Evolutionary conservation across 2,888 invertebrate species (phyloP).

Genomic region (Terebella lapidaria): DNA sequence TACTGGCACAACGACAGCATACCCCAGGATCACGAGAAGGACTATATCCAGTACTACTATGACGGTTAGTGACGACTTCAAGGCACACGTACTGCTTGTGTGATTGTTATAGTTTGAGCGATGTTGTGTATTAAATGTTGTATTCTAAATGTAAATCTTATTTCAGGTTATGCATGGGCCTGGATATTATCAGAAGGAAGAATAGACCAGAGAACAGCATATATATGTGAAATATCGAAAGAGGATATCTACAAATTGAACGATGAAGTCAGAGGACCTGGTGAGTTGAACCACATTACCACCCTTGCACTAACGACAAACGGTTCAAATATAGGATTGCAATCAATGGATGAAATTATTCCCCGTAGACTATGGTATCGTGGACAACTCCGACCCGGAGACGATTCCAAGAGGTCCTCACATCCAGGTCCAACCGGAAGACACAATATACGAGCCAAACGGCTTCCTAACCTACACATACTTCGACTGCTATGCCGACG

Average conservation of each 20-base stretch:
- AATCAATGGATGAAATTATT: too few relatives aligned
- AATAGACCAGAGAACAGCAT: slow-evolving; percentile 18
- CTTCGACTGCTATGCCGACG: slow-evolving; percentile 57
- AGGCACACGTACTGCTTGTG: too few relatives aligned
- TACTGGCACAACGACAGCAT: slow-evolving; percentile 23
- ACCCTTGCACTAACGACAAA: too few relatives aligned
- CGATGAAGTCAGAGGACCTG: slow-evolving; percentile 29
- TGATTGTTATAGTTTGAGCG: too few relatives aligned
- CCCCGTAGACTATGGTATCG: slow-evolving; percentile 77
- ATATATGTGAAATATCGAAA: slow-evolving; percentile 38
- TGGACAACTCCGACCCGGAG: slow-evolving; percentile 71
- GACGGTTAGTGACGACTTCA: slow-evolving; percentile 17
- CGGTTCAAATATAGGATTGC: too few relatives aligned
- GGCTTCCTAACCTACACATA: slow-evolving; percentile 4
- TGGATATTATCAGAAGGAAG: slow-evolving; percentile 28
- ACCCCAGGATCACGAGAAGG: slow-evolving; percentile 7
- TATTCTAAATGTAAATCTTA: too few relatives aligned
- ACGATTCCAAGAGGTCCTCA: slow-evolving; percentile 82
- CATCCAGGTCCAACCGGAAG: slow-evolving; percentile 78
- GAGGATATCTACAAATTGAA: slow-evolving; percentile 32
- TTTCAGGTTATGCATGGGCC: slow-evolving; percentile 28
- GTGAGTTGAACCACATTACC: too few relatives aligned
- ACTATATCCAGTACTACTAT: slow-evolving; percentile 23
- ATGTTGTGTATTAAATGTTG: too few relatives aligned
- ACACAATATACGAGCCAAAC: slow-evolving; percentile 69